These are phyloP conservation scores for Hydropsyche tenuis DNA, from an alignment of 1,140 invertebrate species.

Conservation along the genomic window DNA sequence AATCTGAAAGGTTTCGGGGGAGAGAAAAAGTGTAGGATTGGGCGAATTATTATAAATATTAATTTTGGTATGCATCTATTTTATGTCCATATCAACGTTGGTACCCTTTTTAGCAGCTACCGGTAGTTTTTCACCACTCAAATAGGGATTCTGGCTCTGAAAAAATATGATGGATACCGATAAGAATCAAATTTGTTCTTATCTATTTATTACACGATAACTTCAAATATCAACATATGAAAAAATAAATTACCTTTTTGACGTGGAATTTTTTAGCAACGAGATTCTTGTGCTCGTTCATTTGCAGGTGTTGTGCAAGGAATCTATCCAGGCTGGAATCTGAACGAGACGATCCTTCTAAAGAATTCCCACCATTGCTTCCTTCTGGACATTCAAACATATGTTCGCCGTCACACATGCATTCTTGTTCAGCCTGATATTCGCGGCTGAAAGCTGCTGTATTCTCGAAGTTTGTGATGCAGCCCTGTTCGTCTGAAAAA, in stretches of 20 bases:
- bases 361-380: conserved; percentile 43
- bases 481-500: conserved; percentile 78
- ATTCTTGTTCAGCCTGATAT: conserved; percentile 92
- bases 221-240: neutral
- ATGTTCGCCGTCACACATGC: conserved; percentile 98
- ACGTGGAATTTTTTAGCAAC: conserved; percentile 82
- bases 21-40: neutral
- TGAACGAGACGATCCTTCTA: conserved; percentile 50
- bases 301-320: conserved; percentile 61
- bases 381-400: conserved; percentile 89
- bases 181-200: too few species aligned
- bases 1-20: neutral
- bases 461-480: conserved; percentile 89
- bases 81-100: conserved; percentile 62
- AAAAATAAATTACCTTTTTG: conserved; percentile 60
- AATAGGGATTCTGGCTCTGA: conserved; percentile 77
- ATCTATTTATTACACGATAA: too few species aligned
- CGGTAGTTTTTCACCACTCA: conserved; percentile 81
- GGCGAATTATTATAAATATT: neutral
- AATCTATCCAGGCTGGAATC: conserved; percentile 60
- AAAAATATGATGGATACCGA: conserved; percentile 51
- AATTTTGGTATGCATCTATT: conserved; percentile 14
- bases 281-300: conserved; percentile 70
- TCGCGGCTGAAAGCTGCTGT: conserved; percentile 93
- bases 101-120: conserved; percentile 89